Base-by-base conservation (phyloP, 2,797 vertebrate genomes). In the Siniperca undulata region DNA sequence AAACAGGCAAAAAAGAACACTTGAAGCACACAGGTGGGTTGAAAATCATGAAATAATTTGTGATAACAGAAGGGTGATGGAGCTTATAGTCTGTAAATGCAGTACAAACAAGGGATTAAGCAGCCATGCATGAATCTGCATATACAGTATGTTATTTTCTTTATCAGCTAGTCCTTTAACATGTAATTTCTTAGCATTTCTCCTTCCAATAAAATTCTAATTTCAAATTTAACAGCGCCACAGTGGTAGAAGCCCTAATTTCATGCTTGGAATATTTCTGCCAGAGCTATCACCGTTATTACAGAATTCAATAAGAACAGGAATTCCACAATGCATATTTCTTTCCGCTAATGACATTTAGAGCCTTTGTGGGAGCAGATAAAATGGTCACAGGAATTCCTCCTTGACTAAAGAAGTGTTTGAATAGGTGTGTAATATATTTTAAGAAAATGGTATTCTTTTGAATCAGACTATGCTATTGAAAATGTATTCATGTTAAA, bases 201-300 rank as follows among this genome's bases (percentile, higher is more conserved):
- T 74, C 84, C 72, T 55, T 78, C 70, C 80, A 81, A 80, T 82
- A 73, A 84, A 87, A 88, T 75, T 86, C 55, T 74, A 79, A 88
- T 93, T 93, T 91, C 78, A 88, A 89, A 89, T 92, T 73, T 69
- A 89, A 86, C 85, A 83, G 86, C 24, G 50, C 68, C 67, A 69
- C 78, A 67, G 75, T 74, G 58, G 81, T 70, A 70, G 84, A 64
- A 75, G 83, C 70, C 69, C 69, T 86, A 90, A 94, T 94, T 93
- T 93, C 93, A 93, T 90, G 92, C 87, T 91, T 91, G 90, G 86
- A 52, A 82, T 91, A 85, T 85, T 92, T 90, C 87, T 78, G 70
- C 74, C 46, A 60, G 67, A 80, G 86, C 88, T 84, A 90, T 92
- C 88, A 77, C 82, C 86, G 82, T 88, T 86, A 91, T 90, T 91